Evolutionary conservation across 2,888 invertebrate genomes (phyloP).

Genomic region (Eilema caniola): DNA sequence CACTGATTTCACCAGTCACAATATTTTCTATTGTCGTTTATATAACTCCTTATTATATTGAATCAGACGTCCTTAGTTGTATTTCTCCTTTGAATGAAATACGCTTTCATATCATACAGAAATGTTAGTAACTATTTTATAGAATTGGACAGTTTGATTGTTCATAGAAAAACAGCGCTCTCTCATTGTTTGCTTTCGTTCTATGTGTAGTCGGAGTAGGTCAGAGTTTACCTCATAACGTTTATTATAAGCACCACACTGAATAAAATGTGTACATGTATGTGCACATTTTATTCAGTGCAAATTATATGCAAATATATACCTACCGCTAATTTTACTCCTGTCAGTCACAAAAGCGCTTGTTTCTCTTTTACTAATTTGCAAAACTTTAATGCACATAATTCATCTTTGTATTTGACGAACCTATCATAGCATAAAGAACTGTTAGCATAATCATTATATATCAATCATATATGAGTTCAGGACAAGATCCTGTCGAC

Average conservation of each 20-base stretch:
- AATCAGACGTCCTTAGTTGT: background rate
- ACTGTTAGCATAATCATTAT: conserved; percentile 44
- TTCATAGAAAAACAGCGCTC: conserved; percentile 36
- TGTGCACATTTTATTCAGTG: no score
- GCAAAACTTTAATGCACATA: background rate
- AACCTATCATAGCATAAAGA: conserved; percentile 27
- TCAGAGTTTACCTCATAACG: conserved; percentile 30
- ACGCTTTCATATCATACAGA: conserved; percentile 32
- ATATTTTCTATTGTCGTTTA: background rate
- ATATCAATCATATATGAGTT: conserved; percentile 38
- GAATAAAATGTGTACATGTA: background rate
- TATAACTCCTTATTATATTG: conserved; percentile 21
- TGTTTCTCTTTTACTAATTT: background rate
- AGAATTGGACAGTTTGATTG: conserved; percentile 29
- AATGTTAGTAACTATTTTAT: background rate
- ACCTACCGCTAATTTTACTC: background rate
- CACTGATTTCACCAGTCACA: conserved; percentile 41
- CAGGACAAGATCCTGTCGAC: conserved; percentile 16
- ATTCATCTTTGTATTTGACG: conserved; percentile 13
- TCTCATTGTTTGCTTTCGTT: conserved; percentile 39
- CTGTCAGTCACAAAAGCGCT: background rate
- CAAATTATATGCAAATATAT: background rate
- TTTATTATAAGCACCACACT: background rate
- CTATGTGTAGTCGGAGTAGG: conserved; percentile 14
- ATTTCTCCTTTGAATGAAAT: conserved; percentile 23